Base-by-base conservation (phyloP, 2,113 vertebrate species). In the Nibea albiflora region DNA sequence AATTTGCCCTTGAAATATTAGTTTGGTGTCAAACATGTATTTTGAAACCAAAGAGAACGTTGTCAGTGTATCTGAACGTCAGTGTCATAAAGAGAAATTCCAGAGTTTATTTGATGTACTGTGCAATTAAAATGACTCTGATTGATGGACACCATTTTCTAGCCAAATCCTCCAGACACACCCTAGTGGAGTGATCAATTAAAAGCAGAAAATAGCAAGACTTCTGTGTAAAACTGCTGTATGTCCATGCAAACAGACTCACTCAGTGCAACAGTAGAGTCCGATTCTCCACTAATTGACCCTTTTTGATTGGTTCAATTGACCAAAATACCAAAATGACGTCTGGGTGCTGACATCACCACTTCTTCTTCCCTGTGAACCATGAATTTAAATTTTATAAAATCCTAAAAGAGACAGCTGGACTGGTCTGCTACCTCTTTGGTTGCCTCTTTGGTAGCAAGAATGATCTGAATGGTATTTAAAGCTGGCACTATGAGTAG, bases 71-170 rank as follows among this genome's bases (percentile, higher is more conserved):
- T 49, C 10, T 56, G 4, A 62, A 31, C 2, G 0, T 53, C 50
- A 16, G 0, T 39, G 20, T 62, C 68, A 28, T 14, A 15, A 62
- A 67, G 20, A 78, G 20, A 19, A 24, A 80, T 24, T 50, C n/a
- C 8, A 31, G 20, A 19, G 47, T 54, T 42, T 52, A 74, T 74
- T 69, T 49, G 11, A 78, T 70, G 47, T 16, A 17, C 24, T 39
- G 31, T 71, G 39, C 65, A 84, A 76, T 76, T 67, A 64, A 57
- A 85, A 76, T 50, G 1, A 69, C 58, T 74, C 17, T 47, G 50
- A 80, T n/a, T 77, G 22, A 76, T 64, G 16, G 9, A 0, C 4
- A 22, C n/a, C 42, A 24, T 66, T 56, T 73, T 70, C 22, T 12
- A 60, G 16, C 15, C 26, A 5, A 66, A 74, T 50, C 28, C 52